phyloP scores from a whole-genome alignment of 2,113 vertebrate genomes.

The Ellobius talpinus region DNA sequence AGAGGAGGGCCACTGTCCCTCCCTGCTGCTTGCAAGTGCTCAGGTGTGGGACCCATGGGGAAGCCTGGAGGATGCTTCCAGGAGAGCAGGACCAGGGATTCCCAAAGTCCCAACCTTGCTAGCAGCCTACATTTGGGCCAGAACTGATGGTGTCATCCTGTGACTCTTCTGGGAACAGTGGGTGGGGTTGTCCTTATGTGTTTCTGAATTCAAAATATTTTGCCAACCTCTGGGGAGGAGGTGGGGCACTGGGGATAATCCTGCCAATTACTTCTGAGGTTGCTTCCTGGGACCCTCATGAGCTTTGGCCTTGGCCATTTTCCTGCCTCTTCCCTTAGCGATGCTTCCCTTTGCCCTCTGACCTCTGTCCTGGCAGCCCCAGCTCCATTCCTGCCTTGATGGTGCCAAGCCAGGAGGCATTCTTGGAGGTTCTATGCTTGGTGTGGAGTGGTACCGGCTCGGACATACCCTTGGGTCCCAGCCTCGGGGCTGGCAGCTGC shows the following conservation, averaged over 20 bases:
- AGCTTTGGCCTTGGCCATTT: neutral
- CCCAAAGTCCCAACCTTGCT: neutral
- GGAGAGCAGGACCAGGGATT: neutral
- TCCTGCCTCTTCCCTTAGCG: neutral
- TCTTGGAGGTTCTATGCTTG: neutral
- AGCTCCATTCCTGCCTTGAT: neutral
- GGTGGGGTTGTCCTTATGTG: neutral
- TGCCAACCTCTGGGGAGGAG: slow-evolving; percentile 9
- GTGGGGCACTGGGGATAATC: neutral
- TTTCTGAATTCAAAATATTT: slow-evolving; percentile 59
- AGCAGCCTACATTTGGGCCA: neutral
- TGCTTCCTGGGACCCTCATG: neutral
- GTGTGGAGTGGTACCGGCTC: neutral
- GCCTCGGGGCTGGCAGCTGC: neutral
- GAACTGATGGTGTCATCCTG: neutral
- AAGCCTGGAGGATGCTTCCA: neutral
- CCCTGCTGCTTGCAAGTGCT: neutral
- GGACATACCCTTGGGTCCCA: neutral
- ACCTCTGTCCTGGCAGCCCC: neutral
- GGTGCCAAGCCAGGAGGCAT: neutral
- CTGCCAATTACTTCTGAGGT: neutral
- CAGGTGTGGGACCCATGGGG: neutral
- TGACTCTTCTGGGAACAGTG: slow-evolving; percentile 35
- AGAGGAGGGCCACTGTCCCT: neutral
- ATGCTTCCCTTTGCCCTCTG: neutral